Percentiles rank a stretch among this genome's conserved stretches.
Evolutionary conservation across 2,888 invertebrate species (phyloP).

Genomic region (Plebejus argus): DNA sequence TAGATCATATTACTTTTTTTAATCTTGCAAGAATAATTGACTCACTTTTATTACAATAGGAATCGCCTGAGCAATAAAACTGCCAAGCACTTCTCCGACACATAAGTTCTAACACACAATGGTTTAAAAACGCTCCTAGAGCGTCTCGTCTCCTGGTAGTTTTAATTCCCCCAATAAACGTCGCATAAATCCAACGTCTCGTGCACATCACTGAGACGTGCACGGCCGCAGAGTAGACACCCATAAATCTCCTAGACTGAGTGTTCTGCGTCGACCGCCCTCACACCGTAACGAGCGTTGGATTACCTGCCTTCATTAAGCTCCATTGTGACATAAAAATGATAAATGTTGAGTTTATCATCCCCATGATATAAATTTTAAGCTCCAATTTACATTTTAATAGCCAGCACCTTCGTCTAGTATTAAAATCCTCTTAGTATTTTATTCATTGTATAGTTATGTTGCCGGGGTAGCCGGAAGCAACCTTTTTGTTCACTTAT

Average conservation of each 20-base stretch:
- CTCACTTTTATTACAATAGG: background rate
- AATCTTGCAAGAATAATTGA: background rate
- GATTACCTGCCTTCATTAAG: conserved; percentile 28
- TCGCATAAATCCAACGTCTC: conserved; percentile 61
- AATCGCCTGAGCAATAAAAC: background rate
- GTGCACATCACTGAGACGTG: conserved; percentile 53
- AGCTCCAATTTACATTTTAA: background rate
- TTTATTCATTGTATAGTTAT: background rate
- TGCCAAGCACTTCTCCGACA: background rate
- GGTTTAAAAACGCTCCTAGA: conserved; percentile 29
- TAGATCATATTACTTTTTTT: no score
- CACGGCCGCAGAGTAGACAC: conserved; percentile 58
- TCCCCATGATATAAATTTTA: background rate
- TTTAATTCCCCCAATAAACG: conserved; percentile 58
- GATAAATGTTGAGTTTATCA: conserved; percentile 22
- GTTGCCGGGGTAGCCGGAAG: background rate
- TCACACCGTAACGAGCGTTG: conserved; percentile 47
- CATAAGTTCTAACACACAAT: background rate
- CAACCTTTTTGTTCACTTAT: background rate
- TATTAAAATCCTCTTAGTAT: background rate
- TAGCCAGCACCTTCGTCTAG: background rate
- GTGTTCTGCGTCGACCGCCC: conserved; percentile 50
- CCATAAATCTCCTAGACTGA: conserved; percentile 63
- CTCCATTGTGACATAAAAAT: conserved; percentile 25
- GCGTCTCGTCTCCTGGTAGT: conserved; percentile 39